These are phyloP conservation scores for Mycalesis mineus DNA, from an alignment of 2,888 invertebrate genomes.

Conservation along the genomic window DNA sequence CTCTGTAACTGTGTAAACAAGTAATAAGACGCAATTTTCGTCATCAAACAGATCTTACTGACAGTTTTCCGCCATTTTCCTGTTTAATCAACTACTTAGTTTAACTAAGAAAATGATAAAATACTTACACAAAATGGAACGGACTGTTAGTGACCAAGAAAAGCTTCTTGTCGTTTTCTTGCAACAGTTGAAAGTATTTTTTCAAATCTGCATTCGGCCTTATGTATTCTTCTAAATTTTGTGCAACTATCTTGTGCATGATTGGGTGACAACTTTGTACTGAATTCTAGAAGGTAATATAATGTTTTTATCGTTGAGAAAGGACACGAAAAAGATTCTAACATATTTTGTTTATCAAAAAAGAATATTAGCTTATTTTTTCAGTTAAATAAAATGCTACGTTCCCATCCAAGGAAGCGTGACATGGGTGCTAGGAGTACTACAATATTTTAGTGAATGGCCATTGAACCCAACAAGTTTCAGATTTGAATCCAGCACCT, in stretches of 20 bases:
- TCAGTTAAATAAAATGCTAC: too few relatives aligned
- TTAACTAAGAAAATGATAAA: too few relatives aligned
- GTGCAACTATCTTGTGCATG: slow-evolving; percentile 93
- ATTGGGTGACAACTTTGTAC: slow-evolving; percentile 91
- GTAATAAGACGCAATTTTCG: neutral
- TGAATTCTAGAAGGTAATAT: slow-evolving; percentile 85
- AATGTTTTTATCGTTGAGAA: too few relatives aligned
- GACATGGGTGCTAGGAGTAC: too few relatives aligned
- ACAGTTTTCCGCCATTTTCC: too few relatives aligned
- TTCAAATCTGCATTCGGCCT: slow-evolving; percentile 85
- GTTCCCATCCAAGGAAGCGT: too few relatives aligned
- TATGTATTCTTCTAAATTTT: slow-evolving; percentile 88
- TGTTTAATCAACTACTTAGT: too few relatives aligned
- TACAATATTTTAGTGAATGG: too few relatives aligned
- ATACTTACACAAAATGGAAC: slow-evolving; percentile 93
- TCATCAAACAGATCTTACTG: neutral
- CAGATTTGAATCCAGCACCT: too few relatives aligned
- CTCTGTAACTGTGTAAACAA: neutral
- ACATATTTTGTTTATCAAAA: neutral
- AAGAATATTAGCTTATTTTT: too few relatives aligned
- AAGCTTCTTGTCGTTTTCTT: slow-evolving; percentile 87
- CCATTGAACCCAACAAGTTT: too few relatives aligned
- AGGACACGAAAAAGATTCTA: neutral
- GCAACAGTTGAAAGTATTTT: slow-evolving; percentile 86
- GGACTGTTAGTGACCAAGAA: slow-evolving; percentile 98